Evolutionary conservation across 2,888 invertebrate species (phyloP).

Genomic region (Synanthedon andrenaeformis): DNA sequence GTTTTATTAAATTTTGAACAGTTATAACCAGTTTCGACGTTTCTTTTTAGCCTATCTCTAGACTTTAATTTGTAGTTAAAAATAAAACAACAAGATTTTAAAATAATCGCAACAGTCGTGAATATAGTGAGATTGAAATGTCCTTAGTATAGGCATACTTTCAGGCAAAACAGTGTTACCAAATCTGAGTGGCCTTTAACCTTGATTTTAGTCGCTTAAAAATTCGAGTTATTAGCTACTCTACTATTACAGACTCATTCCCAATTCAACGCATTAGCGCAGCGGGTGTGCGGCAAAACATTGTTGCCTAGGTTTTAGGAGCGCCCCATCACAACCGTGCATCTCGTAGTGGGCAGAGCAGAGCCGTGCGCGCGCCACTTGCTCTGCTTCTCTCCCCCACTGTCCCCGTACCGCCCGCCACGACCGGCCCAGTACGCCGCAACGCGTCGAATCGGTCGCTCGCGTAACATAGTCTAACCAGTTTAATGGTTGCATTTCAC

Average conservation of each 20-base stretch:
- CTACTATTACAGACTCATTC: conserved; percentile 43
- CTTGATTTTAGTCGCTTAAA: conserved; percentile 24
- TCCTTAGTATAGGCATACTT: too few species aligned
- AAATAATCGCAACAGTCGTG: too few species aligned
- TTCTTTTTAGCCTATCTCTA: too few species aligned
- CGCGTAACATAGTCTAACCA: conserved; percentile 38
- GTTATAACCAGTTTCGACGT: too few species aligned
- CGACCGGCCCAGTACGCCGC: conserved; percentile 60
- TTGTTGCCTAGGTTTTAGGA: conserved; percentile 59
- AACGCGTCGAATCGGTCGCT: conserved; percentile 63
- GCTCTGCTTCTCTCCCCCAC: conserved; percentile 41
- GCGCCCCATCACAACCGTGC: conserved; percentile 47
- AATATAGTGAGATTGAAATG: too few species aligned
- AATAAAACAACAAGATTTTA: too few species aligned
- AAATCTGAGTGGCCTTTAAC: conserved; percentile 55
- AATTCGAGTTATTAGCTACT: conserved; percentile 26
- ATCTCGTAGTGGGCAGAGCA: conserved; percentile 58
- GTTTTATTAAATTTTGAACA: too few species aligned
- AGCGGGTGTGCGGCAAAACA: conserved; percentile 62
- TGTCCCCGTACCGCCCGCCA: conserved; percentile 44
- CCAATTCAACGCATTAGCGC: conserved; percentile 28
- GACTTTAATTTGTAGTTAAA: too few species aligned
- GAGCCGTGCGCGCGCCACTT: conserved; percentile 63
- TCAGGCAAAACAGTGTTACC: conserved; percentile 16
- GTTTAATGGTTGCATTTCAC: conserved; percentile 11